phyloP scores from a whole-genome alignment of 1,140 invertebrate genomes.

The Brachionus rotundiformis region DNA sequence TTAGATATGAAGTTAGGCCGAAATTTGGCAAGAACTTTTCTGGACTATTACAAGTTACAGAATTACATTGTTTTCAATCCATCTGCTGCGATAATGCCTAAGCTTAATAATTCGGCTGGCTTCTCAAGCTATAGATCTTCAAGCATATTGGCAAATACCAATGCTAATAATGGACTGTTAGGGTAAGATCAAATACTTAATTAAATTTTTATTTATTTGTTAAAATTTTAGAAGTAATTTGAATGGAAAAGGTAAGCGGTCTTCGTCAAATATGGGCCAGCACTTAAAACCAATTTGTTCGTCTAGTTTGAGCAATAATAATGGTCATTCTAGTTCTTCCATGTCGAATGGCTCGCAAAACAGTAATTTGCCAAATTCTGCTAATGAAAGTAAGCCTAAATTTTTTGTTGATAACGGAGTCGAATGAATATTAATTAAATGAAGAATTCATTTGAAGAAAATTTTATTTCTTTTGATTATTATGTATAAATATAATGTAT shows the following conservation, averaged over 20 bases:
- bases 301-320: conserved; percentile 23
- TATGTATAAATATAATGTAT: not conserved
- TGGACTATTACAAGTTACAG: conserved; percentile 77
- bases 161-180: not conserved
- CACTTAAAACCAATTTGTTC: conserved; percentile 22
- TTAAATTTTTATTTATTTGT: not conserved
- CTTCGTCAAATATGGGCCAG: not conserved
- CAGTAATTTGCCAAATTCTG: not conserved
- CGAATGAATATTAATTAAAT: not conserved
- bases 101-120: conserved; percentile 49
- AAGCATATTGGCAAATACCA: not conserved
- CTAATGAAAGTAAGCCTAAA: conserved; percentile 23
- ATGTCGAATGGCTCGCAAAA: conserved; percentile 33
- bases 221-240: not conserved
- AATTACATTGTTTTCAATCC: conserved; percentile 69
- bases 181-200: not conserved
- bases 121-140: not conserved
- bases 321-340: conserved; percentile 31
- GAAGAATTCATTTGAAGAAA: not conserved
- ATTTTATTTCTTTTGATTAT: not conserved
- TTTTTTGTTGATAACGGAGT: conserved; percentile 29
- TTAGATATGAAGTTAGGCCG: conserved; percentile 73
- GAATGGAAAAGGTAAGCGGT: conserved; percentile 20
- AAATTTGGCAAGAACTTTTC: conserved; percentile 74
- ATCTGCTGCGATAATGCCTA: conserved; percentile 58